Evolutionary conservation across 2,888 invertebrate genomes (phyloP).

Genomic region (Tryphoninae sp.): DNA sequence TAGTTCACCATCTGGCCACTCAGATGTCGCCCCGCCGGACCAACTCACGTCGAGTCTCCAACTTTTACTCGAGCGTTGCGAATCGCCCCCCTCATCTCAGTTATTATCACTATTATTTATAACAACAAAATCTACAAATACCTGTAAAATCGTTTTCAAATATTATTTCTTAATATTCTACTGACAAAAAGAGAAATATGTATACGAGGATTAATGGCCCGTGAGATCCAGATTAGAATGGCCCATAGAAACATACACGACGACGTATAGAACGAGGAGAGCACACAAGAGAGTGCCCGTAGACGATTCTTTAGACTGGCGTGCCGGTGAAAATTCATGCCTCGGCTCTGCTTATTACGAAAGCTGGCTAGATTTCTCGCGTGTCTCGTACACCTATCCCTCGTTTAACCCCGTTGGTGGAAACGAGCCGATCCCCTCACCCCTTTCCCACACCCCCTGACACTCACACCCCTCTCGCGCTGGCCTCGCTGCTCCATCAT

Average conservation of each 20-base stretch:
- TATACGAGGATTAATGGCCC: not conserved
- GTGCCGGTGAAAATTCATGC: slow-evolving; percentile 54
- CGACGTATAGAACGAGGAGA: slow-evolving; percentile 16
- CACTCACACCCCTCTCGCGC: slow-evolving; percentile 1
- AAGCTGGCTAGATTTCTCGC: slow-evolving; percentile 51
- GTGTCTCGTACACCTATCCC: slow-evolving; percentile 60
- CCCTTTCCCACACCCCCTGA: slow-evolving; percentile 11
- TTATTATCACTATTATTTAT: too few species aligned
- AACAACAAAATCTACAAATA: too few species aligned
- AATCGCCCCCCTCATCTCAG: too few species aligned
- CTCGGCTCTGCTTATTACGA: slow-evolving; percentile 54
- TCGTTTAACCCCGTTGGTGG: slow-evolving; percentile 33
- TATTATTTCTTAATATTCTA: too few species aligned
- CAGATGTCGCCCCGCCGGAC: too few species aligned
- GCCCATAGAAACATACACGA: not conserved
- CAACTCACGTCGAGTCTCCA: too few species aligned
- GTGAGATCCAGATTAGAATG: not conserved
- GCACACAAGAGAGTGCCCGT: slow-evolving; percentile 18
- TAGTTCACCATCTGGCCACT: too few species aligned
- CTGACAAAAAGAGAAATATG: too few species aligned
- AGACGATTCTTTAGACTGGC: slow-evolving; percentile 53
- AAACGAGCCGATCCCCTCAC: slow-evolving; percentile 42
- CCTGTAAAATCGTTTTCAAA: too few species aligned
- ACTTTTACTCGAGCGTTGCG: too few species aligned
- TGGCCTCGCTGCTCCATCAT: slow-evolving; percentile 53